phyloP scores from a whole-genome alignment of 2,113 vertebrate species.

The Seriola rivoliana region DNA sequence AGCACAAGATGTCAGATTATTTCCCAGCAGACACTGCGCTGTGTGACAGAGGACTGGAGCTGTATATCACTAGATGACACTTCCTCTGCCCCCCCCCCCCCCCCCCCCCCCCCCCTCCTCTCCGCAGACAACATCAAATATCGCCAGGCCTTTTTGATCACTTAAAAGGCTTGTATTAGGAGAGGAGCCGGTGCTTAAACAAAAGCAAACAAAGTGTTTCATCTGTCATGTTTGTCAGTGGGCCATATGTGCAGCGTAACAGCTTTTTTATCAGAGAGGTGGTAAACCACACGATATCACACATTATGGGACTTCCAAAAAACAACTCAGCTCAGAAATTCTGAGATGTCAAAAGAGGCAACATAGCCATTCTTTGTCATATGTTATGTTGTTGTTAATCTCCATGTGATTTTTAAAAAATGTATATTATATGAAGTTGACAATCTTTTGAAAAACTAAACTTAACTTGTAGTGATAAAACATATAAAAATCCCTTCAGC shows the following conservation, averaged over 20 bases:
- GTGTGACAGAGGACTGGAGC: slow-evolving; percentile 77
- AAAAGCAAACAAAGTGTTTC: slow-evolving; percentile 81
- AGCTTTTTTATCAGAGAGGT: slow-evolving; percentile 64
- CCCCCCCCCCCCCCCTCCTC: slow-evolving; percentile 25
- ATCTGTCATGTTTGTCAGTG: slow-evolving; percentile 77
- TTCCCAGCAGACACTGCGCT: slow-evolving; percentile 78
- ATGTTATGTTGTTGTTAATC: neutral
- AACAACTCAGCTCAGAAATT: slow-evolving; percentile 8
- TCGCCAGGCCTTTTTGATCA: slow-evolving; percentile 80
- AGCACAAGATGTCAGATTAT: slow-evolving; percentile 83
- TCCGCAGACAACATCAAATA: slow-evolving; percentile 80
- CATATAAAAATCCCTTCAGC: slow-evolving; percentile 20
- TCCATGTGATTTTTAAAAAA: neutral
- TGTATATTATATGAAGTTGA: neutral
- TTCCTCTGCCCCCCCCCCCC: slow-evolving; percentile 38
- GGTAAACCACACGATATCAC: slow-evolving; percentile 51
- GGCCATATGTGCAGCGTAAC: slow-evolving; percentile 74
- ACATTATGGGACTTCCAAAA: slow-evolving; percentile 31
- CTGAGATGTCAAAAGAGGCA: slow-evolving; percentile 17
- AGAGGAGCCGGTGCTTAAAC: slow-evolving; percentile 71
- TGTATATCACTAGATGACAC: slow-evolving; percentile 79
- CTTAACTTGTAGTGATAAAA: slow-evolving; percentile 24
- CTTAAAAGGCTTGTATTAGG: slow-evolving; percentile 80
- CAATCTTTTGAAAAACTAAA: slow-evolving; percentile 3
- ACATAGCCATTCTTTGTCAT: neutral